A percentile compares a stretch with the other conserved stretches of the same genome.
These are phyloP conservation scores for Caranx ignobilis DNA, from an alignment of 2,113 vertebrate species.

Conservation along the genomic window DNA sequence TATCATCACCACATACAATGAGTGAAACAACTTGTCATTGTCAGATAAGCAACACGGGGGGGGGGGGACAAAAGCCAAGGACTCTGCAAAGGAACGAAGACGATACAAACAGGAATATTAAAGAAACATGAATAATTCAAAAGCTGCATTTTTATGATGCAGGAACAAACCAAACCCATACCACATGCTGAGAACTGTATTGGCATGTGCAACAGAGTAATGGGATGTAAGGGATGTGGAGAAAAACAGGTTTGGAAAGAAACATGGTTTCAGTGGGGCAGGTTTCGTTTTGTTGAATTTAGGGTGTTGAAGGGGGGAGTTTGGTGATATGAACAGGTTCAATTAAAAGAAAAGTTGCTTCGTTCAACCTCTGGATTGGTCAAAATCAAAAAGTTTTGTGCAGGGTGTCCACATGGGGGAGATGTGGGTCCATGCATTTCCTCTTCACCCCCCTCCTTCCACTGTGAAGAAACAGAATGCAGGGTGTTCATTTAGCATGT, in stretches of 20 bases:
- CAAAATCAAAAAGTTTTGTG: neutral
- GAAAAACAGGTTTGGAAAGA: neutral
- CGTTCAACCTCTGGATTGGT: neutral
- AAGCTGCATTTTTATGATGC: constrained; percentile 10
- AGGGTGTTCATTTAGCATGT: constrained; percentile 57
- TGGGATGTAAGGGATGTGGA: neutral
- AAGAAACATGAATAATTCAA: constrained; percentile 58
- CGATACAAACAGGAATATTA: constrained; percentile 24
- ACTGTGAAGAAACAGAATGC: constrained; percentile 44
- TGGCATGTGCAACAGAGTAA: neutral
- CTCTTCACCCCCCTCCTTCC: neutral
- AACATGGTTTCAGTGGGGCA: neutral
- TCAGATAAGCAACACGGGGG: constrained; percentile 9
- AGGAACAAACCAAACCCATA: constrained; percentile 7
- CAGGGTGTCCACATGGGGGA: constrained; percentile 63
- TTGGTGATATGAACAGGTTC: neutral
- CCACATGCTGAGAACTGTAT: neutral
- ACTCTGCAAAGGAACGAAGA: constrained; percentile 16
- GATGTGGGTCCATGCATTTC: constrained; percentile 59
- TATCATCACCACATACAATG: neutral
- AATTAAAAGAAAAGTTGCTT: neutral
- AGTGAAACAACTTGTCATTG: constrained; percentile 2
- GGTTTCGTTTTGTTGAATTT: neutral
- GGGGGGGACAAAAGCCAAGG: constrained; percentile 1
- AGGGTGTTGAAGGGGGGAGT: neutral